A percentile compares a stretch with the other conserved stretches of the same genome.
Evolutionary conservation across 2,113 vertebrate species (phyloP).

Genomic region (Ellobius talpinus): DNA sequence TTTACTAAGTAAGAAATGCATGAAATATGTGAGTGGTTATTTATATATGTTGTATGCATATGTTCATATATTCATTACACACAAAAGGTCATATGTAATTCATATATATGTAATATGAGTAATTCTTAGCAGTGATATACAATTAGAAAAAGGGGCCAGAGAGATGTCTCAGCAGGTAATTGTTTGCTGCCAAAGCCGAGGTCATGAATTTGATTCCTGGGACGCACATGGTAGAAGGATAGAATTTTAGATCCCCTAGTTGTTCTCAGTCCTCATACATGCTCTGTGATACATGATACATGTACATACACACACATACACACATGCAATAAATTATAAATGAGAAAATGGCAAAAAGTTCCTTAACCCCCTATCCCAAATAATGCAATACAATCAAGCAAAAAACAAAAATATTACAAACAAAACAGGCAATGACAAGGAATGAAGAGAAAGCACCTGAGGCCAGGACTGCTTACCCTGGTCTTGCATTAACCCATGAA

Average conservation of each 20-base stretch:
- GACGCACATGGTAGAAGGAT: neutral
- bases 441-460: neutral
- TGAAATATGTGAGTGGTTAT: neutral
- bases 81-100: neutral
- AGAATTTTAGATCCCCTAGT: neutral
- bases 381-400: fast-evolving
- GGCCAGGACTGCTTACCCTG: neutral
- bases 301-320: neutral
- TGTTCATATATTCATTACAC: neutral
- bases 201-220: neutral
- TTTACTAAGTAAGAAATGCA: neutral
- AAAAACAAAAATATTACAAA: neutral
- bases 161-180: neutral
- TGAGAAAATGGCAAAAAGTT: neutral
- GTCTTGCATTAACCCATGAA: neutral
- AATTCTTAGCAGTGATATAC: too few species aligned
- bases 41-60: neutral
- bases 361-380: too few species aligned
- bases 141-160: neutral
- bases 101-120: neutral
- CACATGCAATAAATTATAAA: neutral
- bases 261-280: neutral
- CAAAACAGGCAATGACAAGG: neutral
- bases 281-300: neutral
- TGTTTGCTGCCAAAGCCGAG: neutral